Base-by-base conservation (phyloP, 1,140 invertebrate genomes). In the Homalodisca vitripennis region DNA sequence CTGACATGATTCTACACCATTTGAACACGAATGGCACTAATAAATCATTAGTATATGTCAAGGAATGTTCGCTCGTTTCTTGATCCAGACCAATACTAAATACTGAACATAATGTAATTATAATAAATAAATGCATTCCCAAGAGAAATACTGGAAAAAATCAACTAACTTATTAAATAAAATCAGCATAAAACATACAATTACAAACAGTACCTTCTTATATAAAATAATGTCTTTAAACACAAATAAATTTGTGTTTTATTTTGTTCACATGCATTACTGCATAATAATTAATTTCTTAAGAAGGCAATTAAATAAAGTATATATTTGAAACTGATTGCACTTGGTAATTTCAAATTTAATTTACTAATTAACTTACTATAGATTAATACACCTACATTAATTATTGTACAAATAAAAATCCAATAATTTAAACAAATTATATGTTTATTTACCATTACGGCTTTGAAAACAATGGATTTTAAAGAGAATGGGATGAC, bases 1-100 rank as follows among this genome's bases (percentile, higher is more conserved):
- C n/a, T 17, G 6, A 6, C 17, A 17, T 41, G 34, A 10, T 41
- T 17, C 6, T 17, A 41, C 6, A 41, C 6, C 34, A 41, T 10
- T n/a, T 51, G 48, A 51, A 51, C 48, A 51, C 48, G 6, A n/a
- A 51, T 51, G 48, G 48, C 48, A 51, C 48, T 51, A 51, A 51
- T 3, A 51, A 6, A 17, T 41, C 34, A 41, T 6, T 10, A 17
- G 6, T 17, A 6, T 41, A 10, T 41, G 6, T 10, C 6, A 10
- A 17, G 34, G 34, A 41, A 41, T 41, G 34, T 41, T 10, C 17
- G 34, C 6, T 6, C 6, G 6, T 6, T 6, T 10, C 6, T 41
- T 41, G 6, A 41, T 10, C 6, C 34, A 41, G n/a, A n/a, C n/a
- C n/a, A n/a, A n/a, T n/a, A 41, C 34, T 41, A 6, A 41, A 41